Conservation (phyloP, 2,888 invertebrate species). For the Ectemnius cavifrons region DNA sequence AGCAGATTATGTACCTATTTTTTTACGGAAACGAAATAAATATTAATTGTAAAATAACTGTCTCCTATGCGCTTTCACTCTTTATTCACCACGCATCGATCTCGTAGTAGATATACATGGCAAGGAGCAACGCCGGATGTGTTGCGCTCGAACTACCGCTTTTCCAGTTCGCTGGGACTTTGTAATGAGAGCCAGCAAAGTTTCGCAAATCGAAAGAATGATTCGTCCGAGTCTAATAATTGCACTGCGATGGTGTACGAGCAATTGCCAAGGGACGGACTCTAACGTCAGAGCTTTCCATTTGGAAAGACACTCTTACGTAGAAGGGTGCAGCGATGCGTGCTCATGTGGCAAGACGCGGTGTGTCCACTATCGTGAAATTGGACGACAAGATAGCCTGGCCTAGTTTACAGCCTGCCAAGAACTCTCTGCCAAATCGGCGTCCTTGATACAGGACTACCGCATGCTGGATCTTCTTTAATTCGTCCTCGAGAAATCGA, state of each 20-base stretch:
- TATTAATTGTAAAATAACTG: slow-evolving; percentile 43
- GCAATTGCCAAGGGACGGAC: not conserved
- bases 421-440: slow-evolving; percentile 49
- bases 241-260: not conserved
- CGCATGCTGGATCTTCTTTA: not conserved
- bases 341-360: slow-evolving; percentile 9
- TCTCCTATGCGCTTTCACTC: slow-evolving; percentile 13
- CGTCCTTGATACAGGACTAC: slow-evolving; percentile 33
- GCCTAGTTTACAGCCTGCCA: slow-evolving; percentile 47
- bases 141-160: slow-evolving; percentile 29
- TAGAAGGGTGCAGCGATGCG: slow-evolving; percentile 8
- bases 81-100: slow-evolving; percentile 19
- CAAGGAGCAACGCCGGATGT: not conserved
- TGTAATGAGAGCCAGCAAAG: too few relatives aligned
- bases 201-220: slow-evolving; percentile 12
- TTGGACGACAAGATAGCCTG: slow-evolving; percentile 33
- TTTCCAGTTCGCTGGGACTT: slow-evolving; percentile 16
- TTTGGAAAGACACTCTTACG: slow-evolving; percentile 23
- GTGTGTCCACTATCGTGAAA: slow-evolving; percentile 36
- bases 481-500: too few relatives aligned
- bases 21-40: slow-evolving; percentile 67
- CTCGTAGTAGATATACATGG: too few relatives aligned
- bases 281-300: slow-evolving; percentile 27
- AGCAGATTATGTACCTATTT: slow-evolving; percentile 70
- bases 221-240: not conserved